Conservation (phyloP, 2,113 vertebrate genomes). For the Cyprinodon variegatus region DNA sequence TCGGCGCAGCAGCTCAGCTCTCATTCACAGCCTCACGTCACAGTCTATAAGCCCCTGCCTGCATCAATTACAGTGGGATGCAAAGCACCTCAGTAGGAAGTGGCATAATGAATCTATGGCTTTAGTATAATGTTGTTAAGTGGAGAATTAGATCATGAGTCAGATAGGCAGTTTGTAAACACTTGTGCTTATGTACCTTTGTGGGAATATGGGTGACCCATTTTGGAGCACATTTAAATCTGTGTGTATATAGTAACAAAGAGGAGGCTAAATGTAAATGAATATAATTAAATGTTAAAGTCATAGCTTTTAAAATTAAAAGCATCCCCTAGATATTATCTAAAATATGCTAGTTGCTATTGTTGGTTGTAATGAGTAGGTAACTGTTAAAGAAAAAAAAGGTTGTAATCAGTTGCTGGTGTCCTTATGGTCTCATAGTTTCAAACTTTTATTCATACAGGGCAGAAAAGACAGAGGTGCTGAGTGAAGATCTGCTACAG, state of each 20-base stretch:
- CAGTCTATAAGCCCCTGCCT: conserved; percentile 22
- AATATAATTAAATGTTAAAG: not conserved
- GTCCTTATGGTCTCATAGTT: conserved; percentile 20
- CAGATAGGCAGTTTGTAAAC: conserved; percentile 7
- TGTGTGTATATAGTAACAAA: too few relatives aligned
- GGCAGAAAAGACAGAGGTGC: conserved; percentile 96
- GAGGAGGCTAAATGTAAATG: not conserved
- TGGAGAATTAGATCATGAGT: conserved; percentile 28
- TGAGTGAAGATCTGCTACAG: conserved; percentile 95
- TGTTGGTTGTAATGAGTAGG: too few relatives aligned
- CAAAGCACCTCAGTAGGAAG: conserved; percentile 39
- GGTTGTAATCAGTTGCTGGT: not conserved
- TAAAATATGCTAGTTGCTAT: too few relatives aligned
- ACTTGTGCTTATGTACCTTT: conserved; percentile 7
- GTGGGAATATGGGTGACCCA: conserved; percentile 5
- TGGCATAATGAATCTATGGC: conserved; percentile 43
- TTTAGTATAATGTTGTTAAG: conserved; percentile 19
- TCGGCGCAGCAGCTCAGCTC: conserved; percentile 31
- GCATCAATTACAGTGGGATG: conserved; percentile 45
- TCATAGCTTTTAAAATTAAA: not conserved
- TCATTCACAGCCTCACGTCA: conserved; percentile 42
- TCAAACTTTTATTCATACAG: conserved; percentile 72
- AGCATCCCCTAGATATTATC: too few relatives aligned
- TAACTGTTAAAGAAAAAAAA: too few relatives aligned
- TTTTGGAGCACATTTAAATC: not conserved